Evolutionary conservation across 1,140 invertebrate species (phyloP), one percentile per base, ranked within the genome.

Genomic region (Zaprionus africanus): DNA sequence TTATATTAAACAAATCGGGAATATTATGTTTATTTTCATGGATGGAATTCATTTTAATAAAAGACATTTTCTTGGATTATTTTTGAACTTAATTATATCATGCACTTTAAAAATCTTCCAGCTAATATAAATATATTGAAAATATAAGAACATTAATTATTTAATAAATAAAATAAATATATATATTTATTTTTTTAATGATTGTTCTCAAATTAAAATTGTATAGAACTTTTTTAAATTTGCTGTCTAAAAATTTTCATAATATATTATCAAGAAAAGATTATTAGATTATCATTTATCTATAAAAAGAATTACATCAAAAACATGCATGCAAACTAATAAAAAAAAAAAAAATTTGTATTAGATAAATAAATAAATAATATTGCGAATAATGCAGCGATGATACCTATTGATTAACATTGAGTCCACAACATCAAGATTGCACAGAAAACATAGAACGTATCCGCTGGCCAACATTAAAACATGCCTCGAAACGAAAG

Each of bases 391-490:
- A 62, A 65, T 76, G 74, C 38, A 63, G 79, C 67, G 59, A 70
- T 82, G 78, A 83, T 82, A 90, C 86, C 86, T 90, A 58, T 31
- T 72, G 54, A 58, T 51, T 62, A 83, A 92, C 91, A 92, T 77
- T 84, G 88, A 90, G 46, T 92, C 88, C 91, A 92, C 91, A 92
- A 92, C 91, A 92, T 87, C 91, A 82, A 92, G 87, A 86, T 87
- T 92, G 81, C 84, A 85, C 79, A 82, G 41, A 17, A 82, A 82
- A 66, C 62, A 68, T 76, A 53, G 65, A 67, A 68, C 73, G 57
- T 66, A 59, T 76, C 68, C 63, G 64, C 63, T 67, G 58, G 70
- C 75, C 82, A 60, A 69, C 59, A 75, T 46, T 69, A 73, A 78
- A 79, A 80, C 85, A 90, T 90, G 85, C 85, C 85, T 85, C 86